Evolutionary conservation across 2,888 invertebrate genomes (phyloP), one percentile per base, ranked within the genome.

Genomic region (Cyclophora punctaria): DNA sequence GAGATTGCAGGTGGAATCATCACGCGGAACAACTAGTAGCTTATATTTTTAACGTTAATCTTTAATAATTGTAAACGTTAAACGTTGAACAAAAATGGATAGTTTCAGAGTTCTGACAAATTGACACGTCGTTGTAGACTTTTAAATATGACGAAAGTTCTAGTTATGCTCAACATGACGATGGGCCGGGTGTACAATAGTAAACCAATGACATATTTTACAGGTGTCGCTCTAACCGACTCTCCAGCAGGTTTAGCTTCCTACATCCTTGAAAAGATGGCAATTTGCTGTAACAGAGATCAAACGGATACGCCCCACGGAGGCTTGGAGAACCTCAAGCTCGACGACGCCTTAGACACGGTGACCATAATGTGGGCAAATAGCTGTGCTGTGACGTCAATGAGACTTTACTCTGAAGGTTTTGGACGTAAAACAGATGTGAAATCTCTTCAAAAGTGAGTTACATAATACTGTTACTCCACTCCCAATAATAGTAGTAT

Each of bases 191-290:
- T 20, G 20, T 20, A 20, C 20, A 20, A 20, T 20, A 20, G 20
- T 20, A 20, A 20, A 20, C 20, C 20, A 20, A 20, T 20, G 20
- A 20, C 20, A 20, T 20, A 20, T 20, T 20, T 78, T 81, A 0
- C 64, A 93, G 94, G 95, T 33, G 90, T 91, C 3, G 93, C 89
- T 0, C 70, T 96, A 53, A 85, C 90, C 5, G 94, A 95, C 64
- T 94, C 95, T 0, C 98, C 98, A 0, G 90, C 93, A 0, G 97
- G 96, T 0, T 78, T 98, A 58, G 96, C 97, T 2, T 95, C 94
- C 0, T 98, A 97, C 67, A 91, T 96, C 45, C 82, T 98, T 59
- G 98, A 98, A 71, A 98, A 98, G 80, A 96, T 97, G 75, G 91
- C 87, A 70, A 91, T 68, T 50, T 94, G 80, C 92, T 94, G 80